Evolutionary conservation across 2,888 invertebrate genomes (phyloP).

Genomic region (Drosophila picticornis): DNA sequence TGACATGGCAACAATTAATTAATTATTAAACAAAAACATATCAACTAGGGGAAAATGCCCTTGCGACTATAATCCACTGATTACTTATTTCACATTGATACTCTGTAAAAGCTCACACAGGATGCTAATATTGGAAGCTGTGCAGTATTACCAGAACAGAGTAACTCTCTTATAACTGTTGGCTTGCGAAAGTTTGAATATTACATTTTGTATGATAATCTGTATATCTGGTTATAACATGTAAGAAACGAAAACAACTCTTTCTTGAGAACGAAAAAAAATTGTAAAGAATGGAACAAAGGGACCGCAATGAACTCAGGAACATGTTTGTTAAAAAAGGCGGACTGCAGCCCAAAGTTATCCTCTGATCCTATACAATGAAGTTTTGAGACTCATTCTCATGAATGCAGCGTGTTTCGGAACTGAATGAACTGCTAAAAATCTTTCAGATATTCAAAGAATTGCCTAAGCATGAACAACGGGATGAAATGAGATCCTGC

Average conservation of each 20-base stretch:
- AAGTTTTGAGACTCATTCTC: background rate
- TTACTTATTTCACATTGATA: conserved; percentile 14
- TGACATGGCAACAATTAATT: conserved; percentile 56
- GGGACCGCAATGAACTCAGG: too few species aligned
- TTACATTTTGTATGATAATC: background rate
- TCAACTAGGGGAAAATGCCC: conserved; percentile 25
- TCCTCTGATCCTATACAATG: background rate
- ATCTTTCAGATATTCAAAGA: background rate
- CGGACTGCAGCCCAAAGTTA: background rate
- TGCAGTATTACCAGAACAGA: background rate
- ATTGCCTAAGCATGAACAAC: too few species aligned
- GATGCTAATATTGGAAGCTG: conserved; percentile 5
- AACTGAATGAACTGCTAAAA: background rate
- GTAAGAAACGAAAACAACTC: background rate
- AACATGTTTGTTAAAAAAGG: background rate
- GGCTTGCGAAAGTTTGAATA: background rate
- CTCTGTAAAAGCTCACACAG: background rate
- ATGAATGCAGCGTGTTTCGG: background rate
- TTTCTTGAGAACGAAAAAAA: background rate
- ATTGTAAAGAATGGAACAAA: too few species aligned
- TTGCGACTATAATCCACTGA: background rate
- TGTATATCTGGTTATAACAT: background rate
- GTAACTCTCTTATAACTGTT: background rate
- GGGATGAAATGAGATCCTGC: too few species aligned
- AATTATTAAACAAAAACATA: conserved; percentile 52